Conservation (phyloP, 2,797 vertebrate species). For the Antennarius maculatus region DNA sequence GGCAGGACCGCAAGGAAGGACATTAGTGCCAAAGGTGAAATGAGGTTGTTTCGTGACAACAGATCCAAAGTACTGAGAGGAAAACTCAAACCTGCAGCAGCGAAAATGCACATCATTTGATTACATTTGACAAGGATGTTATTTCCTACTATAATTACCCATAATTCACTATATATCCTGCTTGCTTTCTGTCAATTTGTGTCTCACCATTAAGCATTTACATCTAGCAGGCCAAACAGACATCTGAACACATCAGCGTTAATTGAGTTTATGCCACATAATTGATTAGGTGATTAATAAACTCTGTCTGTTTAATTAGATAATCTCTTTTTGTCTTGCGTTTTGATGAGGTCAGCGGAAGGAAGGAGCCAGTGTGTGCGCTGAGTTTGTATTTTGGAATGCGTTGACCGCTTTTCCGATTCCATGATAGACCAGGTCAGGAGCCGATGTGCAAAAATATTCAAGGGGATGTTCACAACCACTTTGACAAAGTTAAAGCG, state of each 20-base stretch:
- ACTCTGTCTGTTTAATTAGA: conserved; percentile 43
- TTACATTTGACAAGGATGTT: conserved; percentile 22
- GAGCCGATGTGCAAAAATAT: neutral
- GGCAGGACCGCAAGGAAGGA: no score
- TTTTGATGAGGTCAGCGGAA: conserved; percentile 52
- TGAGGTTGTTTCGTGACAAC: neutral
- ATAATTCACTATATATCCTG: conserved; percentile 38
- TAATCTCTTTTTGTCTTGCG: conserved; percentile 26
- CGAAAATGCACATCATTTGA: neutral
- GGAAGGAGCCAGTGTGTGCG: conserved; percentile 37
- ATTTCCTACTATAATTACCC: conserved; percentile 46
- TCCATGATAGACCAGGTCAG: neutral
- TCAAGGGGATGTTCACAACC: neutral
- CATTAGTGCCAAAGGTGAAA: no score
- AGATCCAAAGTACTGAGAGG: neutral
- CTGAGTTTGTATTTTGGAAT: neutral
- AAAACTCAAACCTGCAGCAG: neutral
- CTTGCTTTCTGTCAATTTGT: conserved; percentile 31
- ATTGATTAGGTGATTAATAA: conserved; percentile 60
- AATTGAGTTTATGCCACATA: conserved; percentile 47
- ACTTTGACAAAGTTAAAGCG: neutral
- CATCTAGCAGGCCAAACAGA: conserved; percentile 36
- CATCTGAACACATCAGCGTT: conserved; percentile 41
- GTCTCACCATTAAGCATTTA: conserved; percentile 47
- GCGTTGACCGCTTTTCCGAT: neutral